Percentiles rank a stretch among this genome's conserved stretches.
Evolutionary conservation across 92 coral and sea anemone species (phyloP).

Genomic region (Heteractis magnifica): DNA sequence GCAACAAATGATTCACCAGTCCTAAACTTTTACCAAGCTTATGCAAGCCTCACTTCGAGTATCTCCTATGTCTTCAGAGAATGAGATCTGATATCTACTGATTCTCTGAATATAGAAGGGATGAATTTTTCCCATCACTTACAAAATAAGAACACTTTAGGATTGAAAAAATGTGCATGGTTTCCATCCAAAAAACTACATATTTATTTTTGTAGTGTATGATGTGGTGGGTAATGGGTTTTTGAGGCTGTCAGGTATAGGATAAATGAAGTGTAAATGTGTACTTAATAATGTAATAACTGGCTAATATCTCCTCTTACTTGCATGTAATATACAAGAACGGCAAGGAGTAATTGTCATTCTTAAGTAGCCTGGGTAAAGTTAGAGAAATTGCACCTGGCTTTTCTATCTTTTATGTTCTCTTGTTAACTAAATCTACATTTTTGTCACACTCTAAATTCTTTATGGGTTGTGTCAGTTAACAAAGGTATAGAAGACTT

Average conservation of each 20-base stretch:
- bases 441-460: neutral
- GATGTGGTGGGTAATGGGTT: conserved; percentile 5
- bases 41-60: neutral
- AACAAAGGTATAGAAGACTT: too few species aligned
- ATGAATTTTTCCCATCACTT: neutral
- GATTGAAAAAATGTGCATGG: conserved; percentile 2
- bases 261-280: conserved; percentile 4
- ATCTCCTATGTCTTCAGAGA: conserved; percentile 6
- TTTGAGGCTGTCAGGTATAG: neutral
- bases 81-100: neutral
- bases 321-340: conserved; percentile 1
- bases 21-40: conserved; percentile 14
- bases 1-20: conserved; percentile 18
- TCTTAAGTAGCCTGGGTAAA: neutral
- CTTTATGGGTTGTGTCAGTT: too few species aligned
- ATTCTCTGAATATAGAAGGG: conserved; percentile 1
- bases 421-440: too few species aligned
- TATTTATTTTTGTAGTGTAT: conserved; percentile 44
- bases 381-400: neutral
- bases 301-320: neutral
- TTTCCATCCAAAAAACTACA: conserved; percentile 19
- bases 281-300: conserved; percentile 1
- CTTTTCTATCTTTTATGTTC: neutral
- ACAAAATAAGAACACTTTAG: conserved; percentile 1
- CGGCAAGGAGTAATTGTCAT: neutral